These are phyloP conservation scores for Telmatherina bonti DNA, from an alignment of 2,797 vertebrate genomes.

Conservation along the genomic window DNA sequence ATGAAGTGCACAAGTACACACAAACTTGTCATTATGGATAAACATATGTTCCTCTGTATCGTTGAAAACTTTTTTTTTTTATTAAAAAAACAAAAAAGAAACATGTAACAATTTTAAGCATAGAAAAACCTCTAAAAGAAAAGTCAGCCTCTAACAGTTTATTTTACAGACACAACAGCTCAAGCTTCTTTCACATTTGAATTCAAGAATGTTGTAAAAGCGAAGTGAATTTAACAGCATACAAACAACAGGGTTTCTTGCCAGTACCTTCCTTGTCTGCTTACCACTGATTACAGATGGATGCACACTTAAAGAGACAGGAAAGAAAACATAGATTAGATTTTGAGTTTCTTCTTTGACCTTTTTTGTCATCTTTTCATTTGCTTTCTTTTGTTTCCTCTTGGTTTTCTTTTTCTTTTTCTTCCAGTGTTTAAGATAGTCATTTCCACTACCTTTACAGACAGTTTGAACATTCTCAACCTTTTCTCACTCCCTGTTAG, in stretches of 20 bases:
- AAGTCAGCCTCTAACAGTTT: slow-evolving; percentile 6
- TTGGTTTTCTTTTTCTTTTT: neutral
- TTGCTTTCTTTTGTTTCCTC: no score
- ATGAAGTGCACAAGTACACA: slow-evolving; percentile 1
- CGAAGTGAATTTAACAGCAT: slow-evolving; percentile 7
- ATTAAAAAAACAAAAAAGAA: neutral
- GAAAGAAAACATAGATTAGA: slow-evolving; percentile 31
- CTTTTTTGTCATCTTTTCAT: neutral
- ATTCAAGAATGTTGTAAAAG: slow-evolving; percentile 2
- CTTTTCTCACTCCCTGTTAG: neutral
- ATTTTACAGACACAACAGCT: slow-evolving; percentile 2
- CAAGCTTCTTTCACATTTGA: neutral
- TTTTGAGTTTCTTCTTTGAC: slow-evolving; percentile 11
- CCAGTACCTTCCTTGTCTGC: slow-evolving; percentile 11
- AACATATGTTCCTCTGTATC: neutral
- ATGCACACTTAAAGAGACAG: slow-evolving; percentile 10
- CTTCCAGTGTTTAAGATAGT: neutral
- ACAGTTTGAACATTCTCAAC: neutral
- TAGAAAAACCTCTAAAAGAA: neutral
- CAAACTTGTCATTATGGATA: slow-evolving; percentile 7
- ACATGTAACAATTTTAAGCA: neutral
- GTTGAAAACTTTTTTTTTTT: no score
- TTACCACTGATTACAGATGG: slow-evolving; percentile 42
- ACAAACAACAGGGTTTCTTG: slow-evolving; percentile 24
- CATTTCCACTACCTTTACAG: neutral